Conservation (phyloP, 2,797 vertebrate genomes). For the Clamator glandarius region DNA sequence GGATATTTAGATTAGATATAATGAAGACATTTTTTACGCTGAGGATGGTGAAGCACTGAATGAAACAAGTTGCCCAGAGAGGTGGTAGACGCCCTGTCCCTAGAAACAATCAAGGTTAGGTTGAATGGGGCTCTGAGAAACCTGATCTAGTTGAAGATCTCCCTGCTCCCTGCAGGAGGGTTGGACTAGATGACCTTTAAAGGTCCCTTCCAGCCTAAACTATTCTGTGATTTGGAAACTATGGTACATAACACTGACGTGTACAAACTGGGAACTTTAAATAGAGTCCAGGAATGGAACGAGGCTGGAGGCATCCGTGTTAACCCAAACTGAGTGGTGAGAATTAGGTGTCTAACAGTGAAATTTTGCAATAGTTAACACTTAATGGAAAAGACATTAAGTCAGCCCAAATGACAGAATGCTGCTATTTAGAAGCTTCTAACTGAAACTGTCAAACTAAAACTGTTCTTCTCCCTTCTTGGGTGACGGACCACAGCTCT, state of each 20-base stretch:
- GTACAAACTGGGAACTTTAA: neutral
- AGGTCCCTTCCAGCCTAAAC: too few relatives aligned
- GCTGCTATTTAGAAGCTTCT: neutral
- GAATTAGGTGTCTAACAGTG: neutral
- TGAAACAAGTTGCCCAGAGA: too few relatives aligned
- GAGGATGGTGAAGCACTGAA: too few relatives aligned
- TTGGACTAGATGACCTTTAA: too few relatives aligned
- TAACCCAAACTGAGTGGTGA: neutral
- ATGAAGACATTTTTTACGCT: too few relatives aligned
- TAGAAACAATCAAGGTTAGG: too few relatives aligned
- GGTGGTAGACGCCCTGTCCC: too few relatives aligned
- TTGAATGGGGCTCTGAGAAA: too few relatives aligned
- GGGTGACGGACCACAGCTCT: accelerated
- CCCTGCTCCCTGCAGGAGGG: too few relatives aligned
- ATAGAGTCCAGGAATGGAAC: accelerated
- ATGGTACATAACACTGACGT: neutral
- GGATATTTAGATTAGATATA: too few relatives aligned
- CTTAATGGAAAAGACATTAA: neutral
- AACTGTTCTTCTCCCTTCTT: neutral
- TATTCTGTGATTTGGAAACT: neutral
- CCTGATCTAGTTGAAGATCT: too few relatives aligned
- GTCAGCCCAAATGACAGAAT: neutral
- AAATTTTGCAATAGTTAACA: neutral
- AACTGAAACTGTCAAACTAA: neutral
- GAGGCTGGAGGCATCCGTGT: neutral